phyloP scores from a whole-genome alignment of 2,797 vertebrate species.

The Cynopterus sphinx region DNA sequence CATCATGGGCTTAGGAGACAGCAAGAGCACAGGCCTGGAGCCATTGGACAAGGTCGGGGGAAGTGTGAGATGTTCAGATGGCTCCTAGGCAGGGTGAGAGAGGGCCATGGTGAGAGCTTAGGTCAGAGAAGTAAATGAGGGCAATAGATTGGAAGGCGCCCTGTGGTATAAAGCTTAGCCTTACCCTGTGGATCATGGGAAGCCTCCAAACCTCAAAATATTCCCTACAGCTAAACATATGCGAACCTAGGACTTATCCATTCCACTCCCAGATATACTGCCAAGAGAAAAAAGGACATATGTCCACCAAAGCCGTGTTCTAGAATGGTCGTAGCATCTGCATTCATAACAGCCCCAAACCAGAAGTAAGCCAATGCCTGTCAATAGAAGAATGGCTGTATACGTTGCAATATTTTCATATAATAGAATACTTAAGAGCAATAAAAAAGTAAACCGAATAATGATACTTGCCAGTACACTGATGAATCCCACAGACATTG shows the following conservation, averaged over 20 bases:
- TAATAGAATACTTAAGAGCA: not conserved
- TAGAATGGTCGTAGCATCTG: not conserved
- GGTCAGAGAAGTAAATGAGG: not conserved
- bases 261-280: not conserved
- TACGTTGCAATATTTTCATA: not conserved
- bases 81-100: not conserved
- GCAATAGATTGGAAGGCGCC: not conserved
- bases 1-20: not conserved
- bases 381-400: not conserved
- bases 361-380: not conserved
- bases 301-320: not conserved
- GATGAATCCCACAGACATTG: not conserved
- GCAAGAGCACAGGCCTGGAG: not conserved
- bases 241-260: not conserved
- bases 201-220: not conserved
- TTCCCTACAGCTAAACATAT: not conserved
- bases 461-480: not conserved
- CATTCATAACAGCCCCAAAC: not conserved
- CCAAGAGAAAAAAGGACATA: not conserved
- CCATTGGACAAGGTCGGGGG: not conserved
- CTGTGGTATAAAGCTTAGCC: not conserved
- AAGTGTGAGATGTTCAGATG: not conserved
- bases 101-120: not conserved
- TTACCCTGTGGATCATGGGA: not conserved
- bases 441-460: not conserved